Conservation (phyloP, 2,113 vertebrate species). For the Muntiacus muntjak region DNA sequence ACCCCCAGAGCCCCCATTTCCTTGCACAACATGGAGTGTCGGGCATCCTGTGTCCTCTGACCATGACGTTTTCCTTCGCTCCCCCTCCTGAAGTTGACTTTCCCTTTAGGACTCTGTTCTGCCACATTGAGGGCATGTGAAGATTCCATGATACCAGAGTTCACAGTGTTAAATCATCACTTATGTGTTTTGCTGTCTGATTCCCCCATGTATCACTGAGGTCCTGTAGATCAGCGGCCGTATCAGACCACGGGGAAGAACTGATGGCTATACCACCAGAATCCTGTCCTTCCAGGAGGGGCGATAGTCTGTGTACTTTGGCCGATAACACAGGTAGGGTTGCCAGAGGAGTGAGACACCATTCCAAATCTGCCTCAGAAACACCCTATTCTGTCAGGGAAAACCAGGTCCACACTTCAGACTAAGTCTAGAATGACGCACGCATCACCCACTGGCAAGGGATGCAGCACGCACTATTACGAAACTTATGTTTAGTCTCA, state of each 20-base stretch:
- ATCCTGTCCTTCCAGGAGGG: not conserved
- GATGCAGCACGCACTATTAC: not conserved
- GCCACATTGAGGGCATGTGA: rapidly evolving
- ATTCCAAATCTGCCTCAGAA: conserved; percentile 23
- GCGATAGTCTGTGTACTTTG: conserved; percentile 14
- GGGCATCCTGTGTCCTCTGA: not conserved
- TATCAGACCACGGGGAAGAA: not conserved
- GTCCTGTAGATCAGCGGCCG: not conserved
- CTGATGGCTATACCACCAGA: not conserved
- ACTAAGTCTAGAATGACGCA: conserved; percentile 29
- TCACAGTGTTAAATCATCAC: not conserved
- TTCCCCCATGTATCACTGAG: not conserved
- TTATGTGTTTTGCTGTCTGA: not conserved
- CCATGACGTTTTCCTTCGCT: rapidly evolving
- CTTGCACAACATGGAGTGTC: rapidly evolving
- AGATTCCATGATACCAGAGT: rapidly evolving
- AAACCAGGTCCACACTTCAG: conserved; percentile 64
- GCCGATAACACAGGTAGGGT: not conserved
- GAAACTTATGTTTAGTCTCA: conserved; percentile 71
- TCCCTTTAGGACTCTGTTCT: not conserved
- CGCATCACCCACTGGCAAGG: conserved; percentile 41
- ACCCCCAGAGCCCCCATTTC: not conserved
- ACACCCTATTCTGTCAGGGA: conserved; percentile 50
- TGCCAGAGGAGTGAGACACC: conserved; percentile 11
- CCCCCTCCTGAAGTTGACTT: not conserved